Conservation (phyloP, 2,888 invertebrate species). For the Conus canariensis region DNA sequence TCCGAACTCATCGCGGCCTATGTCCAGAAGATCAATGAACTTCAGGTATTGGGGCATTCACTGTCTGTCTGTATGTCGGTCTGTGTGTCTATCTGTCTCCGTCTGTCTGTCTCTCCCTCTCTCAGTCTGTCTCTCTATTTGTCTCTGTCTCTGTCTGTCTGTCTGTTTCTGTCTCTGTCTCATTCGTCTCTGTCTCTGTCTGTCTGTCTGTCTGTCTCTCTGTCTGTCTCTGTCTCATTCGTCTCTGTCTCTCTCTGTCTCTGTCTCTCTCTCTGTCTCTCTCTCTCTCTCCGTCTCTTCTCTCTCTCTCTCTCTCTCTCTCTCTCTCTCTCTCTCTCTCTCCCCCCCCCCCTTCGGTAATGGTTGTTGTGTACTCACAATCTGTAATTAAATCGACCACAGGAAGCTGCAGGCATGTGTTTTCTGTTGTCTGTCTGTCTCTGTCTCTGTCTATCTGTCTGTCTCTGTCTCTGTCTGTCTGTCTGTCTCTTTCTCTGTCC, state of each 20-base stretch:
- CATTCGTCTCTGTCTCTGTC: not conserved
- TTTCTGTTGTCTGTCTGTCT: too few relatives aligned
- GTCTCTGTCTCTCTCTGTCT: too few relatives aligned
- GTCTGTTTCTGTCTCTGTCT: not conserved
- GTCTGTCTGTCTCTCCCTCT: not conserved
- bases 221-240: not conserved
- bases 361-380: too few relatives aligned
- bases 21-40: conserved; percentile 35
- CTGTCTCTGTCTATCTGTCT: too few relatives aligned
- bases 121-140: not conserved
- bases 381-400: too few relatives aligned
- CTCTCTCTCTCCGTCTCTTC: too few relatives aligned
- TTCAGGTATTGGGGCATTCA: not conserved
- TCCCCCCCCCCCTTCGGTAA: not conserved
- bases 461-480: too few relatives aligned
- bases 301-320: not conserved
- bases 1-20: conserved; percentile 22
- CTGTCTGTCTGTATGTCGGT: not conserved
- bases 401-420: too few relatives aligned
- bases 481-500: too few relatives aligned
- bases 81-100: not conserved
- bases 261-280: too few relatives aligned
- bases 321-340: not conserved
- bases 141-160: not conserved
- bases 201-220: not conserved